A percentile compares a stretch with the other conserved stretches of the same genome.
phyloP scores from a whole-genome alignment of 2,888 invertebrate genomes.

The Sclerodermus sp. region DNA sequence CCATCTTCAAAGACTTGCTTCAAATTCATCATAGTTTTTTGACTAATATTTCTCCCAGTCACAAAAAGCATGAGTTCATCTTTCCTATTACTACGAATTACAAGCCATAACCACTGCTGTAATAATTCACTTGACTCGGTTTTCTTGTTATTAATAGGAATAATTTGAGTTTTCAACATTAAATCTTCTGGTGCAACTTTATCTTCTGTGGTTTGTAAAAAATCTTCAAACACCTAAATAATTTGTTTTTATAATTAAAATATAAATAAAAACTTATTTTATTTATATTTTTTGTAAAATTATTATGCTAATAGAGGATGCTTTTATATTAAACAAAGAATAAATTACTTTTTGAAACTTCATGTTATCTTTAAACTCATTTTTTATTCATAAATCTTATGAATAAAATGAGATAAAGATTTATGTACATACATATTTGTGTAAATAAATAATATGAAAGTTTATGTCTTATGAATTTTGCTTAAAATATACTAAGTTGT shows the following conservation, averaged over 20 bases:
- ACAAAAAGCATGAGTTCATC: conserved; percentile 53
- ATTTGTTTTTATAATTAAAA: conserved; percentile 8
- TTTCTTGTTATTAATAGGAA: conserved; percentile 14
- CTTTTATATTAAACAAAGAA: background rate
- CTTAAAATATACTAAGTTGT: conserved; percentile 15
- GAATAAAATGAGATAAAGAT: no score
- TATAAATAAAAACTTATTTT: background rate
- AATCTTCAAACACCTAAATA: conserved; percentile 51
- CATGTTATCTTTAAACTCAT: background rate
- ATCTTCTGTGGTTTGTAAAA: conserved; percentile 43
- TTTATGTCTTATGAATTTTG: no score
- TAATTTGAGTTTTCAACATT: conserved; percentile 5
- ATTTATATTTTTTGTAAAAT: no score
- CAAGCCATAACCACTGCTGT: conserved; percentile 47
- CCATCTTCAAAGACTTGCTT: conserved; percentile 48
- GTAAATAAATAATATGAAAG: no score
- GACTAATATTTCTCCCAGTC: conserved; percentile 48
- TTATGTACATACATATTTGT: no score
- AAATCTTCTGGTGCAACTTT: conserved; percentile 12
- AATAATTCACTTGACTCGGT: conserved; percentile 4
- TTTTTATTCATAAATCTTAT: background rate
- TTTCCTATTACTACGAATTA: conserved; percentile 50
- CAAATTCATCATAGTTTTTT: conserved; percentile 45
- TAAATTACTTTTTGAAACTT: no score
- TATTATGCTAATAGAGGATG: no score